phyloP scores from a whole-genome alignment of 1,140 invertebrate genomes.

The Frieseomelitta varia region DNA sequence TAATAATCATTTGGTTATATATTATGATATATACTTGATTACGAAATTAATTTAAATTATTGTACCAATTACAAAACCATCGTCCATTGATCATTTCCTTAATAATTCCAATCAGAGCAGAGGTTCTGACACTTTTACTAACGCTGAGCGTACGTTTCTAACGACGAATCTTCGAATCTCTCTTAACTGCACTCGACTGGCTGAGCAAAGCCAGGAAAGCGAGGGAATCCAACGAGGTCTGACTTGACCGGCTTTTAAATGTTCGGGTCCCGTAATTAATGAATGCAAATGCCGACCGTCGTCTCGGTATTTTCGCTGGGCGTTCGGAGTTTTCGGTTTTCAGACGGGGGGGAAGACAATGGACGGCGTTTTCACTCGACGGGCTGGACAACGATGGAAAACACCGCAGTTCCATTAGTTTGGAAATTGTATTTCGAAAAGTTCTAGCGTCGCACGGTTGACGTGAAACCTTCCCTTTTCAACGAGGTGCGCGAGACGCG shows the following conservation, averaged over 20 bases:
- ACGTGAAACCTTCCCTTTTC: background rate
- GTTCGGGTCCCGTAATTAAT: constrained; percentile 6
- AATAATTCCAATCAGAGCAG: background rate
- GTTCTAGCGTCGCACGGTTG: background rate
- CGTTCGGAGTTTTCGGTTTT: background rate
- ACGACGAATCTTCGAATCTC: background rate
- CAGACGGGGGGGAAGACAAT: constrained; percentile 7
- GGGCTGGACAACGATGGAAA: background rate
- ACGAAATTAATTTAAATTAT: background rate
- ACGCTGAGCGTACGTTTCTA: background rate
- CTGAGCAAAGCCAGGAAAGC: no score
- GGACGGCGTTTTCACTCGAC: background rate
- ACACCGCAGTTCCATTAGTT: constrained; percentile 8
- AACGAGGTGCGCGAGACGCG: background rate
- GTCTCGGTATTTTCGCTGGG: background rate
- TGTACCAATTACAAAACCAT: background rate
- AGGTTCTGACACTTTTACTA: background rate
- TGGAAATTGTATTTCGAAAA: constrained; percentile 16
- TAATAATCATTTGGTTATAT: no score
- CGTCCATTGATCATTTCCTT: background rate
- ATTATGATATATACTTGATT: no score
- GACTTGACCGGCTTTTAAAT: background rate
- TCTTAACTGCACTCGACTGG: no score
- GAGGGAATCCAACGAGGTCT: background rate
- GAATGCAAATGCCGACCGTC: background rate